Base-by-base conservation (phyloP, 2,888 invertebrate species). In the Caenorhabditis sp. region DNA sequence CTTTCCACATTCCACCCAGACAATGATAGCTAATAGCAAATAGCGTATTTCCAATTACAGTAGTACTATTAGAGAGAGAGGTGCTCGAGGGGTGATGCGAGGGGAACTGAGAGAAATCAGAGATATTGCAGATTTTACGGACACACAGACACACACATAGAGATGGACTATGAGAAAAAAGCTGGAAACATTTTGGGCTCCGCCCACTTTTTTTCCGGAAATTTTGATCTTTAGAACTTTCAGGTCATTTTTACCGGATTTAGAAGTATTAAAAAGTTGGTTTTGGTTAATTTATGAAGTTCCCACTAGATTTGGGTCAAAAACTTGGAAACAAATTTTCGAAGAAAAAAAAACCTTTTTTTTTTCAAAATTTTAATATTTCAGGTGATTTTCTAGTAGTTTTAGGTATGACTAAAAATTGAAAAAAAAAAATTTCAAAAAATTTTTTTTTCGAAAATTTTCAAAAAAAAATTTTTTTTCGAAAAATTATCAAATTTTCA, bases 121-220 rank as follows among this genome's bases (percentile, higher is more conserved):
- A n/a, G n/a, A n/a, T n/a, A n/a, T n/a, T n/a, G n/a, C n/a, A n/a
- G n/a, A n/a, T n/a, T n/a, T 44, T 10, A 12, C n/a, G 63, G 64
- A 64, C 28, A 64, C 14, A 64, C 61, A 41, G 61, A 61, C 61
- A 44, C 16, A 61, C 61, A n/a, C n/a, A n/a, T n/a, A n/a, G n/a
- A 41, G 38, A 61, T 19, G 38, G 61, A 58, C 58, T 31, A n/a
- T n/a, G n/a, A n/a, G n/a, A n/a, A 2, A 31, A 7, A 31, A 58
- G 31, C 56, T 31, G 38, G 38, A 19, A n/a, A 19, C 2, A 19
- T 47, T n/a, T n/a, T 47, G n/a, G 47, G 54, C 24, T 26, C 54
- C 26, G 54, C 22, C 26, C 54, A n/a, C 26, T 8, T 54, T 22
- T 54, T 24, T 10, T 12, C 38, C 31, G 31, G n/a, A n/a, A n/a